phyloP scores from a whole-genome alignment of 2,113 vertebrate species.

The Mustela lutreola region DNA sequence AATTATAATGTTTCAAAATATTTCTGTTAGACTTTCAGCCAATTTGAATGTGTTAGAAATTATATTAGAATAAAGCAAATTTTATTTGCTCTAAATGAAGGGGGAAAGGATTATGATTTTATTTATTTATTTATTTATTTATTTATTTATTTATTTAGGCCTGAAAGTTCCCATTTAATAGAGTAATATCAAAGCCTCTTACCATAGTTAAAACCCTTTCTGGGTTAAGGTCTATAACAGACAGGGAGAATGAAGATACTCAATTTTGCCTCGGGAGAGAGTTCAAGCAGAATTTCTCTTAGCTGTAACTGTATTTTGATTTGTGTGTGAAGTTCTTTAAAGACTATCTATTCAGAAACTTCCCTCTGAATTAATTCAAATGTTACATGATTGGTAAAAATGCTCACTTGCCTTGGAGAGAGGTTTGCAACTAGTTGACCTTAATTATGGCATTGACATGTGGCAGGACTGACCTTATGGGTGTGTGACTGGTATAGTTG shows the following conservation, averaged over 20 bases:
- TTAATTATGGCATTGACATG: not conserved
- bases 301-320: not conserved
- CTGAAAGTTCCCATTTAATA: not conserved
- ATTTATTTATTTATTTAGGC: not conserved
- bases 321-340: not conserved
- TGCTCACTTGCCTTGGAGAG: not conserved
- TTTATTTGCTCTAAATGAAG: not conserved
- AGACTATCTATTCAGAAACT: not conserved
- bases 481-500: not conserved
- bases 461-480: not conserved
- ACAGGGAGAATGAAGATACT: not conserved
- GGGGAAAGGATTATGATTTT: not conserved
- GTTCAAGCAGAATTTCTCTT: not conserved
- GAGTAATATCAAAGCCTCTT: not conserved
- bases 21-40: constrained; percentile 1
- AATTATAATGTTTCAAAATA: constrained; percentile 3
- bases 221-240: not conserved
- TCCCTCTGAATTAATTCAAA: not conserved
- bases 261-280: not conserved
- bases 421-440: not conserved
- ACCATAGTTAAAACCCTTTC: not conserved
- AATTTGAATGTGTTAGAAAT: not conserved
- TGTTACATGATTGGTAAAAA: not conserved
- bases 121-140: not conserved
- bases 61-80: not conserved